A percentile compares a stretch with the other conserved stretches of the same genome.
Conservation (phyloP, 2,888 invertebrate genomes). For the Machimus rusticus region DNA sequence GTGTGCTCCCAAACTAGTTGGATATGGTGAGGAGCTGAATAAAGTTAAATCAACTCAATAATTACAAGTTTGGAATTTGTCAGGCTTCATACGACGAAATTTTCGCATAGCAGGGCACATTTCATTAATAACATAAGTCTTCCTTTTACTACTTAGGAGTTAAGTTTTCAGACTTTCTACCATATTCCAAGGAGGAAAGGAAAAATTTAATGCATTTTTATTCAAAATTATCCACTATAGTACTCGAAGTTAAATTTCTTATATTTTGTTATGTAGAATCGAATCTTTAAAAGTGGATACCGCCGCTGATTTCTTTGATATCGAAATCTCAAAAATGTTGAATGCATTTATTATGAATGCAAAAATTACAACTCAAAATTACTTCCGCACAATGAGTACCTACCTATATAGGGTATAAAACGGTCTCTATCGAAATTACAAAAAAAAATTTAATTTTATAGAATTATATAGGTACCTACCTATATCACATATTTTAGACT, state of each 20-base stretch:
- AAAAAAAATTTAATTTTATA: too few relatives aligned
- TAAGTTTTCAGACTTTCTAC: background rate
- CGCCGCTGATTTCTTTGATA: too few relatives aligned
- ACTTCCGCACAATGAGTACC: too few relatives aligned
- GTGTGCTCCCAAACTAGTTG: background rate
- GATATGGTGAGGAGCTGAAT: background rate
- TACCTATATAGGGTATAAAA: too few relatives aligned
- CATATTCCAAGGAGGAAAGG: background rate
- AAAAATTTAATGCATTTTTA: background rate
- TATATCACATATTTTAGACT: too few relatives aligned
- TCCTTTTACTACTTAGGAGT: background rate
- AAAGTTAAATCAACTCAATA: background rate
- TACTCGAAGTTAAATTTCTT: background rate
- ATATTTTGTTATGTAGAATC: too few relatives aligned
- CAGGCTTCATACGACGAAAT: background rate
- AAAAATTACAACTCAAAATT: too few relatives aligned
- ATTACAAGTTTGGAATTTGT: background rate
- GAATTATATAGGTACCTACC: too few relatives aligned
- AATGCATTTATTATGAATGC: too few relatives aligned
- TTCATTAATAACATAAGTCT: background rate
- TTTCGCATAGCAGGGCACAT: background rate
- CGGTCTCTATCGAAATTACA: too few relatives aligned
- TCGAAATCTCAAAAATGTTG: too few relatives aligned
- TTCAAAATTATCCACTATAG: background rate
- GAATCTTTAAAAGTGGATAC: too few relatives aligned